These are phyloP conservation scores for Orchestes rusci DNA, from an alignment of 2,888 invertebrate genomes.

Conservation along the genomic window DNA sequence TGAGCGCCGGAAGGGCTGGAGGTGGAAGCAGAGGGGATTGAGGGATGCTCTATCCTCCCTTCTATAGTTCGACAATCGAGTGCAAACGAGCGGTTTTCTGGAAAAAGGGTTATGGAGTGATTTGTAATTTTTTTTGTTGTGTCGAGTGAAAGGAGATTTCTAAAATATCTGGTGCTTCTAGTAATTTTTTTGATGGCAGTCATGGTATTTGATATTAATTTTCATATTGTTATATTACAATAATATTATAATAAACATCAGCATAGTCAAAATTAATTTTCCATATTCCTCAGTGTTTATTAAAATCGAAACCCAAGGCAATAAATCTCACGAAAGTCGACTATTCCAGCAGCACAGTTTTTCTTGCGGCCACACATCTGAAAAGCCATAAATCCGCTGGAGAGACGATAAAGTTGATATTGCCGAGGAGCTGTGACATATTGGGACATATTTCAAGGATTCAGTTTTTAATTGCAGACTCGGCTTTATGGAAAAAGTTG, in stretches of 20 bases:
- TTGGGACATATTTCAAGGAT: conserved; percentile 11
- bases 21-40: conserved; percentile 7
- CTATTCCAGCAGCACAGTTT: conserved; percentile 17
- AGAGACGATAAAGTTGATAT: conserved; percentile 28
- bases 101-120: too few relatives aligned
- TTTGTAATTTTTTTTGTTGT: too few relatives aligned
- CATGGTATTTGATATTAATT: too few relatives aligned
- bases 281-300: conserved; percentile 12
- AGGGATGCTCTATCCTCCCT: not conserved
- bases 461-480: conserved; percentile 16
- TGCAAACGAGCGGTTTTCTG: conserved; percentile 25
- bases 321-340: conserved; percentile 16
- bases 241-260: too few relatives aligned
- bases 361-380: conserved; percentile 21
- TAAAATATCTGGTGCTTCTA: too few relatives aligned
- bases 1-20: not conserved
- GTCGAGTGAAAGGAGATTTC: too few relatives aligned
- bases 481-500: too few relatives aligned
- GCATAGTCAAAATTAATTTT: too few relatives aligned
- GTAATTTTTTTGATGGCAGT: too few relatives aligned
- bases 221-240: too few relatives aligned
- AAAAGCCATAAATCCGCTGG: conserved; percentile 28
- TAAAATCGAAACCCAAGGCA: conserved; percentile 14
- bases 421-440: conserved; percentile 22
- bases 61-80: conserved; percentile 19